Evolutionary conservation across 2,113 vertebrate genomes (phyloP), one percentile per base, ranked within the genome.

Genomic region (Bostrychus sinensis): DNA sequence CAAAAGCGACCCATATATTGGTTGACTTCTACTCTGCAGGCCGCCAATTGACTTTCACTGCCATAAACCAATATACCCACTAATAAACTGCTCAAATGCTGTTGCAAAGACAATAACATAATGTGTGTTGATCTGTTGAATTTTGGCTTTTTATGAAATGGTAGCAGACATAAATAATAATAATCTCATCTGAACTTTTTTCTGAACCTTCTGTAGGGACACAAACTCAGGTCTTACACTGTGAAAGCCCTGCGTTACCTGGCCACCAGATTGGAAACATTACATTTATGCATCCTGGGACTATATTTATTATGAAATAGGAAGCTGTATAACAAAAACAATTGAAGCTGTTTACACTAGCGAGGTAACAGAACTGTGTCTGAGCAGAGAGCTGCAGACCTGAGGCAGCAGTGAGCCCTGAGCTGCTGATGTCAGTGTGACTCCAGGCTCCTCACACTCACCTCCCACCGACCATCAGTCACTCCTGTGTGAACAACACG

Each of bases 361-460:
- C 17, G 28, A 76, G 77, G 78, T 67, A 28, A 43, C 25, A 54
- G 37, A 2, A 39, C 68, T 75, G 16, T 78, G 43, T 45, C 23
- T n/a, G 14, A 70, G 57, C 64, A 3, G 64, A 51, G 1, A 46
- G 56, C 55, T 55, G 17, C 11, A 17, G 75, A 61, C 25, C 58
- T 82, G 5, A 32, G 11, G 37, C 22, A 16, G 7, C 17, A 2
- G 56, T 54, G 26, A 71, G 60, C 61, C 59, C 65, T 53, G 41
- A 54, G 55, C 25, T n/a, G 7, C 48, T 59, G 60, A 63, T 69
- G 63, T 82, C 77, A 77, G 50, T 37, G 37, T 37, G 37, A 4
- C 56, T 78, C 67, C 51, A 20, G 78, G 43, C 38, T 67, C 56
- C 74, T 62, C 67, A 54, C 65, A 28, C 67, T 51, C 38, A 48